phyloP scores from a whole-genome alignment of 2,797 vertebrate genomes.

The Buphagus erythrorhynchus region DNA sequence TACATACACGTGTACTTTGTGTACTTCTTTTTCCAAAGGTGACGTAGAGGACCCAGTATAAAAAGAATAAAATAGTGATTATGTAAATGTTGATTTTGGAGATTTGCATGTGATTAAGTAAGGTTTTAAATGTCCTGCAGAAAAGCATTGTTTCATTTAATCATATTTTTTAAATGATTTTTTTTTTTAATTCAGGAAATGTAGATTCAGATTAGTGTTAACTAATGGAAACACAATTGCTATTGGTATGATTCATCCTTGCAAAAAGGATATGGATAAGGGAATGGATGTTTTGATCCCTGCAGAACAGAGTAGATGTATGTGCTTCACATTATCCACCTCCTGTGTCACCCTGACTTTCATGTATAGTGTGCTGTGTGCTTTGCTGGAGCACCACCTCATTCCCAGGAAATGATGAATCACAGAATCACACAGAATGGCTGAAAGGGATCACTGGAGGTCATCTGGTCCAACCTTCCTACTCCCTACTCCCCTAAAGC shows the following conservation, averaged over 20 bases:
- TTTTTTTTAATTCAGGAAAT: not conserved
- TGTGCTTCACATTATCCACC: not conserved
- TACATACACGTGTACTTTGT: not conserved
- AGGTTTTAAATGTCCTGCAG: not conserved
- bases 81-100: not conserved
- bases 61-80: not conserved
- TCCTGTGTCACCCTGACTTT: too few species aligned
- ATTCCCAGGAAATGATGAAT: not conserved
- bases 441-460: not conserved
- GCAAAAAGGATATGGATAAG: not conserved
- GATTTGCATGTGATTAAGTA: not conserved
- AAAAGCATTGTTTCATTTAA: not conserved
- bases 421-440: not conserved
- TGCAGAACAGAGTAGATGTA: not conserved
- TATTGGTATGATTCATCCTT: not conserved
- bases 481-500: not conserved
- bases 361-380: too few species aligned
- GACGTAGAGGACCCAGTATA: not conserved
- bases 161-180: not conserved
- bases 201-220: not conserved
- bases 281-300: not conserved
- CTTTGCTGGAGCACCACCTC: too few species aligned
- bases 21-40: not conserved
- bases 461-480: not conserved
- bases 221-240: not conserved